Percentiles rank a stretch among this genome's conserved stretches.
These are phyloP conservation scores for Branchinecta lindahli DNA, from an alignment of 1,140 invertebrate species.

Conservation along the genomic window DNA sequence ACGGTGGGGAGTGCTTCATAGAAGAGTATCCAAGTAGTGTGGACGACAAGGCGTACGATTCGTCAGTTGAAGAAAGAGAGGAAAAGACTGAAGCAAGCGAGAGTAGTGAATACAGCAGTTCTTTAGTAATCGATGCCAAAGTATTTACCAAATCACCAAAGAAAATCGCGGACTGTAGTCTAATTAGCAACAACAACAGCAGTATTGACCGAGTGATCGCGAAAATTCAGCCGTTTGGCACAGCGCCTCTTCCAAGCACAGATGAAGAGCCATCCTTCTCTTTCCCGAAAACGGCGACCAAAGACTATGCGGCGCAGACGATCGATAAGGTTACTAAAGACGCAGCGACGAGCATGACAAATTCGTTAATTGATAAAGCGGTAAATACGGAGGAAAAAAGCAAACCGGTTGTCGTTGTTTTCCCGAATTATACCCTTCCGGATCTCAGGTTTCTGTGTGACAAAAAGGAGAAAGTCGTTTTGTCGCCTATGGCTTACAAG, in stretches of 20 bases:
- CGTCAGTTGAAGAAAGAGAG: conserved; percentile 16
- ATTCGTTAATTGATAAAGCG: not conserved
- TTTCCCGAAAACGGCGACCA: conserved; percentile 1
- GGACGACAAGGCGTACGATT: conserved; percentile 17
- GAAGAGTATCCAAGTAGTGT: conserved; percentile 21
- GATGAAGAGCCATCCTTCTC: conserved; percentile 16
- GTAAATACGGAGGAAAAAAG: not conserved
- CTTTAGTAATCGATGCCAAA: conserved; percentile 6
- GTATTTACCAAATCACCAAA: not conserved
- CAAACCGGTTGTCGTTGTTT: conserved; percentile 54
- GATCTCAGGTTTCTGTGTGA: conserved; percentile 58
- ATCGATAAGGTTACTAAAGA: conserved; percentile 10
- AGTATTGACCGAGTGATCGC: conserved; percentile 20
- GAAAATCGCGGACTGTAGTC: not conserved
- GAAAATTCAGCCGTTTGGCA: conserved; percentile 20
- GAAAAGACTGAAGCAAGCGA: conserved; percentile 5
- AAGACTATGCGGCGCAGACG: conserved; percentile 13
- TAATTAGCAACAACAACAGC: conserved; percentile 1
- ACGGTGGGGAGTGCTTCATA: conserved; percentile 19
- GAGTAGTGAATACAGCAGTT: not conserved
- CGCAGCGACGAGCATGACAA: not conserved
- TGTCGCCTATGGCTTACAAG: conserved; percentile 5
- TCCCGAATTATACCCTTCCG: conserved; percentile 77
- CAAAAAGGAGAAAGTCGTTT: not conserved
- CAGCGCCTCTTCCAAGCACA: conserved; percentile 17